Conservation (phyloP, 2,888 invertebrate species). For the Aphodius granarius region DNA sequence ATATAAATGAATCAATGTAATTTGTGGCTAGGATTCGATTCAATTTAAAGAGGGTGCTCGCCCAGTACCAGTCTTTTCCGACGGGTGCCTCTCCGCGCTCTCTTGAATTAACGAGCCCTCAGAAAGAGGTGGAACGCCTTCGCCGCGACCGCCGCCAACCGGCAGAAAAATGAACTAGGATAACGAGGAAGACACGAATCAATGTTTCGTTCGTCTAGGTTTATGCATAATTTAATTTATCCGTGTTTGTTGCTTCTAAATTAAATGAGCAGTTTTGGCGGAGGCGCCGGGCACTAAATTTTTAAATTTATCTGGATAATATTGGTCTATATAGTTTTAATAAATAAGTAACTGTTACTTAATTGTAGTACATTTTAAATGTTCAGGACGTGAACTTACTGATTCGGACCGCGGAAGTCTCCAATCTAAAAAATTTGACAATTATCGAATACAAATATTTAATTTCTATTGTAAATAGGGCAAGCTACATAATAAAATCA, state of each 20-base stretch:
- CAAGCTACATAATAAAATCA: too few relatives aligned
- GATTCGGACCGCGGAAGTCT: too few relatives aligned
- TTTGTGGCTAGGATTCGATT: constrained; percentile 24
- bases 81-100: background rate
- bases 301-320: too few relatives aligned
- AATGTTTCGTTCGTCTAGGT: background rate
- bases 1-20: constrained; percentile 27
- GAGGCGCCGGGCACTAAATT: too few relatives aligned
- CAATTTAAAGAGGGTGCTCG: constrained; percentile 19
- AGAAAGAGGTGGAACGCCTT: background rate
- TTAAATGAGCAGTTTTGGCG: too few relatives aligned
- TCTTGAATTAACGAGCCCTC: constrained; percentile 17
- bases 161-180: background rate
- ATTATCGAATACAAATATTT: too few relatives aligned
- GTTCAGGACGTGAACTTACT: too few relatives aligned
- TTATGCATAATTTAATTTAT: background rate
- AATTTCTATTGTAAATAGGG: too few relatives aligned
- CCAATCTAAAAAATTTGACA: too few relatives aligned
- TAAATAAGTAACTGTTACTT: too few relatives aligned
- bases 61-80: background rate
- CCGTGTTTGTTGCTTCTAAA: background rate
- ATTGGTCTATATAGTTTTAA: too few relatives aligned
- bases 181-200: background rate
- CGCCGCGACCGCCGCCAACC: background rate
- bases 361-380: too few relatives aligned